Conservation (phyloP, 2,888 invertebrate species). For the Sussaba pulchella region DNA sequence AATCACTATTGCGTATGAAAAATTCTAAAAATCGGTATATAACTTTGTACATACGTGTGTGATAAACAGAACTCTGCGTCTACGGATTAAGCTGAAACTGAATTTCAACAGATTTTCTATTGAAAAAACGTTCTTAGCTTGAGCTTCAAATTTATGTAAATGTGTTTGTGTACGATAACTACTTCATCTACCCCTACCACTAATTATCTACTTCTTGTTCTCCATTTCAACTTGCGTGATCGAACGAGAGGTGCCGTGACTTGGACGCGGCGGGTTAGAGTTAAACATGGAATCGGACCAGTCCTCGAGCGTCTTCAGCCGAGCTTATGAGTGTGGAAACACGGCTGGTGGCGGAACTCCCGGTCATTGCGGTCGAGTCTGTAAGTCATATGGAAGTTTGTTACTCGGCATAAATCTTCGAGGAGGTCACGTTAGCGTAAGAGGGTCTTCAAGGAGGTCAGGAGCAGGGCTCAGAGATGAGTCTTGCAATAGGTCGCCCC, state of each 20-base stretch:
- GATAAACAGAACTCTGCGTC: too few species aligned
- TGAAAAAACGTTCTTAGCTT: too few species aligned
- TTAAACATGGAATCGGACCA: background rate
- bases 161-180: too few species aligned
- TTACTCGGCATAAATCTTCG: constrained; percentile 55
- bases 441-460: constrained; percentile 55
- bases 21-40: too few species aligned
- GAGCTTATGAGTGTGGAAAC: background rate
- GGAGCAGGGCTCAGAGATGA: constrained; percentile 46
- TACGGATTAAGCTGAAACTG: too few species aligned
- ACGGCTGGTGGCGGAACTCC: background rate
- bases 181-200: too few species aligned
- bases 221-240: background rate
- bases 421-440: constrained; percentile 26
- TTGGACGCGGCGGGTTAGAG: background rate
- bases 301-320: background rate
- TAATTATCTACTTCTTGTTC: too few species aligned
- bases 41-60: too few species aligned
- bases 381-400: constrained; percentile 46
- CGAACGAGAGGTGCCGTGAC: background rate
- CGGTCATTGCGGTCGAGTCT: background rate
- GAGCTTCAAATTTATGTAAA: too few species aligned
- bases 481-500: constrained; percentile 33
- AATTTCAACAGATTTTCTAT: too few species aligned
- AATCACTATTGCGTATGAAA: background rate